phyloP scores from a whole-genome alignment of 2,888 invertebrate species.

The Branchellion lobata region DNA sequence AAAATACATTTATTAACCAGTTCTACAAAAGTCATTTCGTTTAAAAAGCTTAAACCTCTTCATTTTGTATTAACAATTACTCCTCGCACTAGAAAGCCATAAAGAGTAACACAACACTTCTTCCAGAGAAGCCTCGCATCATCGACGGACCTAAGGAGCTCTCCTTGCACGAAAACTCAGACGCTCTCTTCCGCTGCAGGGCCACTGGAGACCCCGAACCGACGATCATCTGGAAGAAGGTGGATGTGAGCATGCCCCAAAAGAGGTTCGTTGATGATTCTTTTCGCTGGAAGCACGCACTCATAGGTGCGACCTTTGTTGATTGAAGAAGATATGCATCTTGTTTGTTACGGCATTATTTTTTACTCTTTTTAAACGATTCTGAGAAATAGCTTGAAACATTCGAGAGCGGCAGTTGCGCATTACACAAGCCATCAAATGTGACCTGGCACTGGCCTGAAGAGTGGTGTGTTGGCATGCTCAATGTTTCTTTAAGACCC shows the following conservation, averaged over 20 bases:
- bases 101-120: neutral
- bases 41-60: no score
- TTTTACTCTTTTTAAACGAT: no score
- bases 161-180: conserved; percentile 47
- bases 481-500: no score
- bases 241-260: conserved; percentile 50
- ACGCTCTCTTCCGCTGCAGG: conserved; percentile 51
- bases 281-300: neutral
- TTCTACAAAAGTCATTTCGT: no score
- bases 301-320: neutral
- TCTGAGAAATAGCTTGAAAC: no score
- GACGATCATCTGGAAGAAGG: conserved; percentile 52
- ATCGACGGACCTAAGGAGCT: conserved; percentile 49
- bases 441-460: no score
- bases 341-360: neutral
- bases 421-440: no score
- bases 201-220: conserved; percentile 52
- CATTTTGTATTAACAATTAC: neutral
- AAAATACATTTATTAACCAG: no score
- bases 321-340: neutral
- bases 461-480: no score
- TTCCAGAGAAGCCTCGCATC: conserved; percentile 69
- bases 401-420: no score
- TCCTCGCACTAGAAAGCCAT: neutral
- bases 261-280: conserved; percentile 56